Base-by-base conservation (phyloP, 1,140 invertebrate genomes). In the Chrysomallon squamiferum region DNA sequence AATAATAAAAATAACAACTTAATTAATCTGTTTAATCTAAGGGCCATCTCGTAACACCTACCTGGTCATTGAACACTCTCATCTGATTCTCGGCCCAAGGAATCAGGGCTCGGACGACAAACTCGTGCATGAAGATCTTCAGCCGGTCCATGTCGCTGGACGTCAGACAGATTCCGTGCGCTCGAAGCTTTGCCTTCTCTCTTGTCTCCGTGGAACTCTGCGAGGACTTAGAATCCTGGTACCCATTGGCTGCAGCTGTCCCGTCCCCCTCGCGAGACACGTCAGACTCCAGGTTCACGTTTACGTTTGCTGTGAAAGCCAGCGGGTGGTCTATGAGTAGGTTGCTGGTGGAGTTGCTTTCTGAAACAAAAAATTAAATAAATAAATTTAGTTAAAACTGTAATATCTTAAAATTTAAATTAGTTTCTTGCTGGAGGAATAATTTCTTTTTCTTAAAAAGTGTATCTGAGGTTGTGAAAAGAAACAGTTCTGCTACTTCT, bases 51-150 rank as follows among this genome's bases (percentile, higher is more conserved):
- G n/a, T n/a, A n/a, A 25, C 45, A 85, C 84, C 85, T 84, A 93
- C 92, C 68, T 93, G 89, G 81, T 98, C 95, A 85, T 91, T 92
- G 22, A 98, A 84, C 59, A 90, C 87, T 69, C 88, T 89, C 74
- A 98, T 93, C 83, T 94, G 91, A 77, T 91, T 90, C 82, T 98
- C 96, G 49, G 95, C 90, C 85, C 95, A 94, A 32, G 95, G 95
- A 62, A 98, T 87, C 32, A 98, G 85, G 29, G 93, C 92, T 78
- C 92, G 90, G n/a, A 91, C 88, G 73, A 91, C 90, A 87, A 96
- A 97, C 77, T 98, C 95, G 73, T 93, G 90, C 32, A 97, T 89
- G 78, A 97, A 92, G 58, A 90, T 89, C 74, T 92, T 90, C 33
- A 98, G 88, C 75, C 91, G 90, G 74, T 97, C 94, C 29, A 83